Base-by-base conservation (phyloP, 2,113 vertebrate species). In the Burhinus bistriatus region DNA sequence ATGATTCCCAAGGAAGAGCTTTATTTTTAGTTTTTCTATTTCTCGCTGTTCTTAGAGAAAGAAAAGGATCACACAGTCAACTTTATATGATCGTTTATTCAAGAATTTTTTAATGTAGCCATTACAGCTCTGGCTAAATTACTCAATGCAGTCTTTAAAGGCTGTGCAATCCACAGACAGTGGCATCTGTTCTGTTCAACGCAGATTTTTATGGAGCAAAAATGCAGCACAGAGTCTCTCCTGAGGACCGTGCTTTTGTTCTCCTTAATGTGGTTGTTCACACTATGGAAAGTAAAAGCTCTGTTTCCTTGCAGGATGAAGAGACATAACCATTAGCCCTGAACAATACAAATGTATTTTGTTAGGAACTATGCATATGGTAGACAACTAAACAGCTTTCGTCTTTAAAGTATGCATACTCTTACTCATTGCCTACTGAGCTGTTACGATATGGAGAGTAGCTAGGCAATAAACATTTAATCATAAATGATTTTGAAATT, bases 401-500 rank as follows among this genome's bases (percentile, higher is more conserved):
- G 0, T 88, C 61, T 95, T 64, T 65, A 23, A 89, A 72, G 72
- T 34, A 65, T 72, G 40, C 34, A 36, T 59, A 51, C 58, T 68
- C 42, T 93, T 96, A 80, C 80, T 95, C 64, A 44, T 22, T 94
- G 94, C 91, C 83, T 83, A 42, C 87, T 92, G 87, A 87, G 52
- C 90, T 93, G 64, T 65, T 95, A 65, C 1, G 0, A 34, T 92
- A 91, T 0, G 0, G n/a, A 87, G 75, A 76, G 78, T 64, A 83
- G 55, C 32, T 91, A 45, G n/a, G 51, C 86, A 95, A 64, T 83
- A 89, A 94, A 49, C 42, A 81, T 87, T 93, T 87, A 65, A 83
- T 70, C 92, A 84, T 75, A 95, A 96, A 95, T 71, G 11, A 76
- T 83, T 97, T 95, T 89, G 36, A 91, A 87, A 95, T 75, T 52